Percentiles rank a stretch among this genome's conserved stretches.
phyloP scores from a whole-genome alignment of 1,140 invertebrate genomes.

The Pogonognathellus flavescens region DNA sequence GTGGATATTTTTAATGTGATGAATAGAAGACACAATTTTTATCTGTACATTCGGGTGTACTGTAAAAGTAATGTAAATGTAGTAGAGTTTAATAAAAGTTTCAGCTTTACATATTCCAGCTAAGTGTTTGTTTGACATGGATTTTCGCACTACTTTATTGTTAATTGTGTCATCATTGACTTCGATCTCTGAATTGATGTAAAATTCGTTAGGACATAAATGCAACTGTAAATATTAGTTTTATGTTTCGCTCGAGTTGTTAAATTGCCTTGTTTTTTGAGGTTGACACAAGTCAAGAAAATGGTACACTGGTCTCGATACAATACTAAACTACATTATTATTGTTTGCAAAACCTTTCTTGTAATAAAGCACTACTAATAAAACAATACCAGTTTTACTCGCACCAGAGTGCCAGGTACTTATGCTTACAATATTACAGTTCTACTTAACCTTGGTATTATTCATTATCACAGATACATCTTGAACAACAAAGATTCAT shows the following conservation, averaged over 20 bases:
- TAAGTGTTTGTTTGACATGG: no score
- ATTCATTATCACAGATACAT: not conserved
- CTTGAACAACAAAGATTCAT: no score
- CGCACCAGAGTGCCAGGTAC: not conserved
- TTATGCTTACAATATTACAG: not conserved
- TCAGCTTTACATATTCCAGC: no score
- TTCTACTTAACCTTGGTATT: not conserved
- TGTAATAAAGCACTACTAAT: not conserved
- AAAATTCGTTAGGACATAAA: not conserved
- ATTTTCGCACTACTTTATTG: no score
- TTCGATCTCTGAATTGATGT: not conserved
- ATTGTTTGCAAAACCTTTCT: not conserved
- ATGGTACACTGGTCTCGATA: slow-evolving; percentile 15
- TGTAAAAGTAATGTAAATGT: no score
- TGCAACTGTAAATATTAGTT: not conserved
- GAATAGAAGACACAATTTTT: no score
- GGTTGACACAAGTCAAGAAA: slow-evolving; percentile 27
- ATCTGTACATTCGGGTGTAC: no score
- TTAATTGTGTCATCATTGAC: not conserved
- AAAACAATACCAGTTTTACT: not conserved
- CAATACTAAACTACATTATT: not conserved
- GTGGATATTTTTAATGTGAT: no score
- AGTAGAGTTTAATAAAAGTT: no score
- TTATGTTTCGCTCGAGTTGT: not conserved
- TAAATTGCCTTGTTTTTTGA: not conserved